Base-by-base conservation (phyloP, 2,797 vertebrate genomes). In the Dermochelys coriacea region DNA sequence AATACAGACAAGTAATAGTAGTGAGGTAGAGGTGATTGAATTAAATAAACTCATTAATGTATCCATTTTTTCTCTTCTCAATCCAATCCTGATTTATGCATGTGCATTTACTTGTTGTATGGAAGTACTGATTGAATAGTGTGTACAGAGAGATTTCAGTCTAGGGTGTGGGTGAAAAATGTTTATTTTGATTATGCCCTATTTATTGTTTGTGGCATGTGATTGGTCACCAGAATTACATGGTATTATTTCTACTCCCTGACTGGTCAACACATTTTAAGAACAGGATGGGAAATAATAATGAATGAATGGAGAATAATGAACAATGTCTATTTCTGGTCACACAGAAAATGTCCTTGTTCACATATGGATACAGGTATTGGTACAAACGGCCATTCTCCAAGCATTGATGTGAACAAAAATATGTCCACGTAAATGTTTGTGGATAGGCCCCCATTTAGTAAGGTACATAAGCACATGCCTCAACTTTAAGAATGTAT, bases 51-150 rank as follows among this genome's bases (percentile, higher is more conserved):
- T 82, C 78, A 54, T 45, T 19, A 2, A 55, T 78, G 51, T 21
- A 82, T 9, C 64, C 31, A 15, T 31, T 89, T 89, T 50, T 91
- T 82, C 82, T 94, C 80, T 51, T 86, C 47, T 37, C 31, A 88
- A 91, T 59, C 6, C 6, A 15, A 45, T 1, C 45, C 2, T 59
- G 68, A 75, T 61, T 96, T 94, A 71, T 90, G 77, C 55, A 87
- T 77, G 27, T 34, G 68, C n/a, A 23, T 41, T 18, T 45, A 78
- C 37, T 47, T 27, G 27, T 34, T 50, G 18, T 54, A 64, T 80
- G 25, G 10, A 71, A 52, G n/a, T 52, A 84, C 47, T 45, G 29
- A 23, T 12, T 68, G 7, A 31, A 29, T 31, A 49, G 45, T 9
- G 15, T 31, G 12, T 14, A 47, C 29, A 47, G 80, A 57, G 29